Evolutionary conservation across 2,113 vertebrate genomes (phyloP), one percentile per base, ranked within the genome.

Genomic region (Morone chrysops): DNA sequence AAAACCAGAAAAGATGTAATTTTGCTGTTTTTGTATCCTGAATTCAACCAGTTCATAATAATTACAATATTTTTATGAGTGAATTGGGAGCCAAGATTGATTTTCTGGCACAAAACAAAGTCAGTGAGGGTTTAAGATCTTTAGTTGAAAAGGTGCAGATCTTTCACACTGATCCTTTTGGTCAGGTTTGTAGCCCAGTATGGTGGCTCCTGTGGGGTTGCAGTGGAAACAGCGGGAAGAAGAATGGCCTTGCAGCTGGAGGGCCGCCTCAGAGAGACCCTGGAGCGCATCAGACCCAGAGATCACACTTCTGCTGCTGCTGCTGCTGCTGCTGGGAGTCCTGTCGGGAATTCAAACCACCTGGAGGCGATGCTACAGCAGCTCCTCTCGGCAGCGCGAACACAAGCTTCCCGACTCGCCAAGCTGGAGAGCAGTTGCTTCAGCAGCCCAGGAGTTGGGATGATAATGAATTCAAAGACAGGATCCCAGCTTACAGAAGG

Each of bases 371-470:
- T 82, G 53, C 88, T 97, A 0, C 94, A 96, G 22, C 92, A 96
- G 14, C 51, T 97, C 60, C 90, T 97, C 82, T 80, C 84, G 5
- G 84, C 94, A 18, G 94, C 90, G 62, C 94, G 72, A 67, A 91
- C 92, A 0, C 87, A 96, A 80, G 86, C 94, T 1, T 70, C 36
- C 56, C 86, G 95, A 66, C 95, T 99, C 0, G 18, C 90, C 40
- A 92, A 81, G 70, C 87, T 97, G 81, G 97, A 99, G 92, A 92
- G 71, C 12, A 70, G 85, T 36, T 96, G 94, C 90, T 70, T 77
- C 40, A 70, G 13, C 63, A 77, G 67, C 50, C 43, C 73, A 10
- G 61, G 62, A 31, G 70, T 57, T 14, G 81, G 31, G 18, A 67
- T 9, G 43, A 48, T 61, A 25, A 41, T 31, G 48, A 86, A 89